Percentiles rank a stretch among this genome's conserved stretches.
phyloP scores from a whole-genome alignment of 2,113 vertebrate species.

The Anarrhichthys ocellatus region DNA sequence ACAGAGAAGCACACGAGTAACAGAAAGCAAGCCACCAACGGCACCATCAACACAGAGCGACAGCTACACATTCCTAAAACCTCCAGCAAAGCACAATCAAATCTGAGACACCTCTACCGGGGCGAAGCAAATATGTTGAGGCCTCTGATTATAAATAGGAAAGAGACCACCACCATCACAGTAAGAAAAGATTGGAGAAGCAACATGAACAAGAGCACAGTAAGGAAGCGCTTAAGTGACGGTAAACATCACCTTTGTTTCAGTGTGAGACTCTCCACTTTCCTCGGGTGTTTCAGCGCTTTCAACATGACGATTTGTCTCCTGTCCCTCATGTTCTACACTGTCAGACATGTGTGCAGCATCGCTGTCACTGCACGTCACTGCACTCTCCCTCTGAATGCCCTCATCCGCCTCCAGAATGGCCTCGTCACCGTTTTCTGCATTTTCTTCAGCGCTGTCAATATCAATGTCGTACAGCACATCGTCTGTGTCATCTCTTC shows the following conservation, averaged over 20 bases:
- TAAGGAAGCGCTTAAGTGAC: constrained; percentile 35
- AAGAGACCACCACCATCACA: constrained; percentile 48
- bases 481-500: constrained; percentile 31
- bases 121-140: neutral
- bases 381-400: constrained; percentile 10
- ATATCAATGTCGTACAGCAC: constrained; percentile 65
- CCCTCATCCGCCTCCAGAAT: constrained; percentile 31
- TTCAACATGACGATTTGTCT: constrained; percentile 42
- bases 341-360: constrained; percentile 21
- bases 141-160: neutral
- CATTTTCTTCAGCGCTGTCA: constrained; percentile 54
- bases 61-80: neutral
- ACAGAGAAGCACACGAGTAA: constrained; percentile 8
- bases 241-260: constrained; percentile 70
- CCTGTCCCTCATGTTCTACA: constrained; percentile 45
- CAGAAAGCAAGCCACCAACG: constrained; percentile 29
- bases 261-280: constrained; percentile 49
- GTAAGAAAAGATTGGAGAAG: constrained; percentile 34
- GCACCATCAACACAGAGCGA: constrained; percentile 20
- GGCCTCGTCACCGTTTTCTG: constrained; percentile 30
- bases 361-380: neutral
- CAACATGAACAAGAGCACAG: constrained; percentile 32
- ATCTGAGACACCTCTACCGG: constrained; percentile 18
- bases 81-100: constrained; percentile 30
- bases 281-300: constrained; percentile 56